These are phyloP conservation scores for Melanerpes formicivorus DNA, from an alignment of 2,113 vertebrate species.

Conservation along the genomic window DNA sequence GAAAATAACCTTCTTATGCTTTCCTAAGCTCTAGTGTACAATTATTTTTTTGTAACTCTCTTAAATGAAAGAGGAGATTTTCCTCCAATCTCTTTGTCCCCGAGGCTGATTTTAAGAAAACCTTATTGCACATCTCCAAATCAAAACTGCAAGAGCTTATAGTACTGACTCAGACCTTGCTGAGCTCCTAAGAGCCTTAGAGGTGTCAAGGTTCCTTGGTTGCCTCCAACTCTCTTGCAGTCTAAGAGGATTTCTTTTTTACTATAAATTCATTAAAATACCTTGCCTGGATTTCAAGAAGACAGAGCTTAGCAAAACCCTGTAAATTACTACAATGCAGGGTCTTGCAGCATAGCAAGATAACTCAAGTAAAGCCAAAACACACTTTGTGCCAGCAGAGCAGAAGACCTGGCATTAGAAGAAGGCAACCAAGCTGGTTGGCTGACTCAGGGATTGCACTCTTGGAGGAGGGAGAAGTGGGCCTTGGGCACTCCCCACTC, in stretches of 20 bases:
- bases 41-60: not conserved
- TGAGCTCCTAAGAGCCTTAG: not conserved
- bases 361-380: not conserved
- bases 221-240: not conserved
- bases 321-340: not conserved
- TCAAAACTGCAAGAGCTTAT: not conserved
- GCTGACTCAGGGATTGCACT: not conserved
- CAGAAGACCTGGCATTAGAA: not conserved
- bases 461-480: not conserved
- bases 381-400: not conserved
- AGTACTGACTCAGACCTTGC: fast-evolving
- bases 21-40: not conserved
- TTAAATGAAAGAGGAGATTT: not conserved
- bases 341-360: not conserved
- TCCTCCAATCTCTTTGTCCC: not conserved
- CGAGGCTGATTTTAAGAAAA: not conserved
- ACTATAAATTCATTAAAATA: not conserved
- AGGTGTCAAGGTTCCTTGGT: not conserved
- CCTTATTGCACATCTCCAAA: not conserved
- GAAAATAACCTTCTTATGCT: not conserved
- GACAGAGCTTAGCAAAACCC: not conserved
- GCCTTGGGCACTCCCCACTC: not conserved
- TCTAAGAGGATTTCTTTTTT: not conserved
- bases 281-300: not conserved
- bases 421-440: not conserved